A percentile compares a stretch with the other conserved stretches of the same genome.
These are phyloP conservation scores for Chrysolina haemoptera DNA, from an alignment of 2,888 invertebrate species.

Conservation along the genomic window DNA sequence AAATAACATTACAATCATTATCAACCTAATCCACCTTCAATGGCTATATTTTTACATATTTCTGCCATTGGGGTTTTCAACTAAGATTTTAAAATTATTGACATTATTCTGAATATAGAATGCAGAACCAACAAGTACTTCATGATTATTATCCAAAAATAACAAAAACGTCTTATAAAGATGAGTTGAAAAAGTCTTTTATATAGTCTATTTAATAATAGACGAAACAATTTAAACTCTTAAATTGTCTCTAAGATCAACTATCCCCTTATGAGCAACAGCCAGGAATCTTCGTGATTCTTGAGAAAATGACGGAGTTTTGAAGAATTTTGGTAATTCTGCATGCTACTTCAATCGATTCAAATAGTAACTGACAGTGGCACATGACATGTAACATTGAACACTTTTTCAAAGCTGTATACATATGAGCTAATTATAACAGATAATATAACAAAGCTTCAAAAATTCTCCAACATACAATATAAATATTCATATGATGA, in stretches of 20 bases:
- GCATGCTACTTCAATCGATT: not conserved
- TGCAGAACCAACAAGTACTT: conserved; percentile 6
- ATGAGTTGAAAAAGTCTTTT: not conserved
- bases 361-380: conserved; percentile 40
- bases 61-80: conserved; percentile 39
- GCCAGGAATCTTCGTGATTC: not conserved
- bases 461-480: conserved; percentile 40
- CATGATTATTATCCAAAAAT: not conserved
- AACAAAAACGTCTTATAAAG: not conserved
- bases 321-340: conserved; percentile 5
- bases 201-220: not conserved
- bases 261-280: no score
- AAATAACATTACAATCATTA: not conserved
- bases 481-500: conserved; percentile 51
- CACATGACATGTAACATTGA: conserved; percentile 54
- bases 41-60: conserved; percentile 17
- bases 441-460: conserved; percentile 47
- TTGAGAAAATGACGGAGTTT: not conserved
- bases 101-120: not conserved
- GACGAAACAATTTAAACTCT: no score
- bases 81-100: conserved; percentile 17
- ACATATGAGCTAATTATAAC: conserved; percentile 50
- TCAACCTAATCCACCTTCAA: not conserved
- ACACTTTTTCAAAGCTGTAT: conserved; percentile 57
- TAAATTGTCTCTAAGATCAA: no score